phyloP scores from a whole-genome alignment of 2,888 invertebrate species.

The Hemithea aestivaria region DNA sequence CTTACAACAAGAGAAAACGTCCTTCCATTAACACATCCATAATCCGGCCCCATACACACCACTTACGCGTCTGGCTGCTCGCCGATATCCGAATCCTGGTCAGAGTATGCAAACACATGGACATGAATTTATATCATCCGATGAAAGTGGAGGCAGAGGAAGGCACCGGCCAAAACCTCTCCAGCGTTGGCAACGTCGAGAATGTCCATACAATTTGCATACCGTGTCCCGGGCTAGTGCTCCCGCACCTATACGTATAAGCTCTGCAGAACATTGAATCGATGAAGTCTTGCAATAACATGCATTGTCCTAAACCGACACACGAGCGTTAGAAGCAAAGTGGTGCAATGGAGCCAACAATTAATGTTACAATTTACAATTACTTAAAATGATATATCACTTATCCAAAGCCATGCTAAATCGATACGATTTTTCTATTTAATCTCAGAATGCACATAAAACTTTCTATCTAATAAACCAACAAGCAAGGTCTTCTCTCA shows the following conservation, averaged over 20 bases:
- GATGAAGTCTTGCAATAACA: slow-evolving; percentile 25
- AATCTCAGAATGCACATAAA: too few relatives aligned
- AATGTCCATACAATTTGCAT: slow-evolving; percentile 8
- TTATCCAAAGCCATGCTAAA: slow-evolving; percentile 8
- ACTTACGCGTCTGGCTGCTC: slow-evolving; percentile 75
- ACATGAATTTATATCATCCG: too few relatives aligned
- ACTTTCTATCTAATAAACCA: too few relatives aligned
- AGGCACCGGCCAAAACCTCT: slow-evolving; percentile 2
- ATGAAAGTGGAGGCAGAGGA: too few relatives aligned
- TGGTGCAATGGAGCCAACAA: slow-evolving; percentile 73
- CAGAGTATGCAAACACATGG: slow-evolving; percentile 10
- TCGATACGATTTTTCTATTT: slow-evolving; percentile 1
- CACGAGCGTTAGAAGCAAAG: slow-evolving; percentile 70
- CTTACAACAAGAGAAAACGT: slow-evolving; percentile 76
- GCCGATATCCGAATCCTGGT: slow-evolving; percentile 22
- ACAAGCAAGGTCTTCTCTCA: slow-evolving; percentile 10
- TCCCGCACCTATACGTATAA: slow-evolving; percentile 2
- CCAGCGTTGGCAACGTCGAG: not conserved
- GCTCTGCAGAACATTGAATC: slow-evolving; percentile 9
- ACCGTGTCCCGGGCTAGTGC: slow-evolving; percentile 7
- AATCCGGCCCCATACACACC: slow-evolving; percentile 69
- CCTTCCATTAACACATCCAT: slow-evolving; percentile 65
- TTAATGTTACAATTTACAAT: slow-evolving; percentile 44
- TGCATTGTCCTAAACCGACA: slow-evolving; percentile 50
- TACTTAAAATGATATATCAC: slow-evolving; percentile 30